Conservation (phyloP, 2,113 vertebrate species). For the Spheniscus mendiculus region DNA sequence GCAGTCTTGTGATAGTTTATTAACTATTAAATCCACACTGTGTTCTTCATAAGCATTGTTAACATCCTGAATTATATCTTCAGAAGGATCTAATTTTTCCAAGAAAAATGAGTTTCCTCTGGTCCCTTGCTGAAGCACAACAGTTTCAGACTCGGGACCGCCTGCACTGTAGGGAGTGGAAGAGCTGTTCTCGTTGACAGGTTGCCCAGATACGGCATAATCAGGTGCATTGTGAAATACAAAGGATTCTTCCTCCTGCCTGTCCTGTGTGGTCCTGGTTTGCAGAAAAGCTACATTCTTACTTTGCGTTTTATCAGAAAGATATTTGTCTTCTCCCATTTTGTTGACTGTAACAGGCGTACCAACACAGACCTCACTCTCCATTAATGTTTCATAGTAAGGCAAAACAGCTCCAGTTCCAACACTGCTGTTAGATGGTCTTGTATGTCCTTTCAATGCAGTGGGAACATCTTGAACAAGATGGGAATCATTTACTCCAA, state of each 20-base stretch:
- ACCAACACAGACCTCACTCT: neutral
- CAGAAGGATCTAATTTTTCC: neutral
- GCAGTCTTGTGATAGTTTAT: neutral
- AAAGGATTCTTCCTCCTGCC: neutral
- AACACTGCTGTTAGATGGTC: neutral
- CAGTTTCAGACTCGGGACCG: neutral
- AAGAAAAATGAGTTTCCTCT: neutral
- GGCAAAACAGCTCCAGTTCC: neutral
- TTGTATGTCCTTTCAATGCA: neutral
- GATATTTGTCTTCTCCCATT: neutral
- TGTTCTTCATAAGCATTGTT: neutral
- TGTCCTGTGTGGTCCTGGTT: neutral
- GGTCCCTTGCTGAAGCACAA: neutral
- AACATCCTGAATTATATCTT: neutral
- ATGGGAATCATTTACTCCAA: neutral
- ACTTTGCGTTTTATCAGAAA: neutral
- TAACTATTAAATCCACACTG: neutral
- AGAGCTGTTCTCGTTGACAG: neutral
- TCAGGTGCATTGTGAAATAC: neutral
- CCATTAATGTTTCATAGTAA: constrained; percentile 52
- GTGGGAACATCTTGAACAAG: neutral
- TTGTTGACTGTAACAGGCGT: neutral
- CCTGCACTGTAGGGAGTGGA: neutral
- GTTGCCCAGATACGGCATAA: neutral
- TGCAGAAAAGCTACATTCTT: neutral